Evolutionary conservation across 2,888 invertebrate species (phyloP).

Genomic region (Escarpia spicata): DNA sequence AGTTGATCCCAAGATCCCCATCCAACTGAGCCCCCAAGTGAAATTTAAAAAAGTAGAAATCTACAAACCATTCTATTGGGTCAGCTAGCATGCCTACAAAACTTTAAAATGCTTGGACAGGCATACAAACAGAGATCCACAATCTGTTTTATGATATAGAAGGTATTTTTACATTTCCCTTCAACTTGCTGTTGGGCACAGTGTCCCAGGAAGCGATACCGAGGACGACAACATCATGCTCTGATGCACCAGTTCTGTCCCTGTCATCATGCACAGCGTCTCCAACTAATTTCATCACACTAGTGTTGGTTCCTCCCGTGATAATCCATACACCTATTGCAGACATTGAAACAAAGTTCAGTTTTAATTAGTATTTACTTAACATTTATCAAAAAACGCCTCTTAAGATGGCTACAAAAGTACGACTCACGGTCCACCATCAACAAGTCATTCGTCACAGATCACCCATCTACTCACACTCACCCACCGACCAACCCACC

Average conservation of each 20-base stretch:
- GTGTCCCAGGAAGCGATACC: slow-evolving; percentile 63
- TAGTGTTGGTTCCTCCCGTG: slow-evolving; percentile 62
- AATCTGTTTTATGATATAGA: neutral
- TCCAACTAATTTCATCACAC: slow-evolving; percentile 65
- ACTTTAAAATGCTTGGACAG: neutral
- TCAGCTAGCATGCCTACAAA: neutral
- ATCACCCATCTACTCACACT: no score
- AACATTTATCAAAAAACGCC: no score
- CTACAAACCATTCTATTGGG: no score
- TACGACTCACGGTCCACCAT: no score
- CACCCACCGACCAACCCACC: no score
- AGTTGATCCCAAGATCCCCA: no score
- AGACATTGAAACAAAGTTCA: neutral
- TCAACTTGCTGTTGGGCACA: slow-evolving; percentile 53
- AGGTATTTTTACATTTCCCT: slow-evolving; percentile 27
- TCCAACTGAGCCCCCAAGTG: neutral
- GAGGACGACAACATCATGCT: slow-evolving; percentile 56
- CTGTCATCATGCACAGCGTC: slow-evolving; percentile 62
- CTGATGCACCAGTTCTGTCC: slow-evolving; percentile 46
- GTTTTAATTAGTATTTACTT: no score
- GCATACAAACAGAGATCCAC: neutral
- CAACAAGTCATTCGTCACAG: no score
- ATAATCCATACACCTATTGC: slow-evolving; percentile 64
- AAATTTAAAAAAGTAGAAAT: no score
- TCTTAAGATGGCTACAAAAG: no score